Evolutionary conservation across 2,888 invertebrate genomes (phyloP).

Genomic region (Malthinus seriepunctatus): DNA sequence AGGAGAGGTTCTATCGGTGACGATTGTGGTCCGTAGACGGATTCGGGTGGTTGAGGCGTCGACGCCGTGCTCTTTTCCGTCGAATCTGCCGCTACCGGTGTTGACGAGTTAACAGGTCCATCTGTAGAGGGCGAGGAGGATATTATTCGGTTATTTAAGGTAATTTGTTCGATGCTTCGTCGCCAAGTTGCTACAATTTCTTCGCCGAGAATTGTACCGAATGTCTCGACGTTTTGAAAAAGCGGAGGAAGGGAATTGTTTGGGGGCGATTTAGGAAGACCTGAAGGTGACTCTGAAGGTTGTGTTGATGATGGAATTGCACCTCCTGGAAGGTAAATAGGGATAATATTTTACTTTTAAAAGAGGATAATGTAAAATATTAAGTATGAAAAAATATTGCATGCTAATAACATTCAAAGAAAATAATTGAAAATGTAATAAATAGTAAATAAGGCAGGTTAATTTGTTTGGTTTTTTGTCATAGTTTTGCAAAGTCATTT

Average conservation of each 20-base stretch:
- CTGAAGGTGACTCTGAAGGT: slow-evolving; percentile 36
- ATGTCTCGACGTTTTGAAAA: slow-evolving; percentile 69
- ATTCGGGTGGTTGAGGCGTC: slow-evolving; percentile 57
- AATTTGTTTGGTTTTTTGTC: not conserved
- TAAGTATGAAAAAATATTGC: not conserved
- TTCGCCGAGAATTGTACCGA: slow-evolving; percentile 78
- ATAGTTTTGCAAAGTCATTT: slow-evolving; percentile 4
- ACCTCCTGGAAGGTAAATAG: slow-evolving; percentile 42
- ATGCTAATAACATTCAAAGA: slow-evolving; percentile 3
- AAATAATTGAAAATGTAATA: slow-evolving; percentile 1
- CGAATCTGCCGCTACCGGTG: slow-evolving; percentile 53
- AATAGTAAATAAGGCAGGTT: slow-evolving; percentile 1
- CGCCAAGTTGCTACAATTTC: slow-evolving; percentile 82
- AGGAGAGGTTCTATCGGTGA: slow-evolving; percentile 43
- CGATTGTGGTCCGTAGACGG: slow-evolving; percentile 43
- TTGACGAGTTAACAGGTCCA: slow-evolving; percentile 51
- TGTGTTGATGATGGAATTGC: slow-evolving; percentile 37
- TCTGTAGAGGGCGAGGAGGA: slow-evolving; percentile 40
- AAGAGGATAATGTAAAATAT: slow-evolving; percentile 2
- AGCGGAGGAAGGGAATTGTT: slow-evolving; percentile 56
- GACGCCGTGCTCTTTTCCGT: slow-evolving; percentile 55
- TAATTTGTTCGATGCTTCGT: slow-evolving; percentile 65
- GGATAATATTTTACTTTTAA: slow-evolving; percentile 17
- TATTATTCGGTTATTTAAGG: slow-evolving; percentile 46
- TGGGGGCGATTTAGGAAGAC: slow-evolving; percentile 32